Conservation (phyloP, 1,140 invertebrate genomes). For the Luehdorfia chinensis region DNA sequence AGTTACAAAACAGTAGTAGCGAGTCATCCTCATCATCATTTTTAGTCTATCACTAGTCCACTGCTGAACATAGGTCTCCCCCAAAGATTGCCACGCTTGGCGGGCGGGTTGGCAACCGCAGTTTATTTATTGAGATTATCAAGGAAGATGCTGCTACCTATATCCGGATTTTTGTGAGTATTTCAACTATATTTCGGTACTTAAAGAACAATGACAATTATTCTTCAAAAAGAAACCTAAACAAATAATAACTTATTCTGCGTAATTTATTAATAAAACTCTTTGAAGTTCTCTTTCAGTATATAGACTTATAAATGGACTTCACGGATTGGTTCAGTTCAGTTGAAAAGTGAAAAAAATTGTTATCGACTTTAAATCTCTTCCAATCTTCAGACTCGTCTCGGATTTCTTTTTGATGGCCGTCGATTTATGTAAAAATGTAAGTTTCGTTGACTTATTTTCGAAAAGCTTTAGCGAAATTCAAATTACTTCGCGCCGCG, state of each 20-base stretch:
- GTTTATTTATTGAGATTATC: too few relatives aligned
- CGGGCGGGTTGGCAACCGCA: too few relatives aligned
- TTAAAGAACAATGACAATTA: too few relatives aligned
- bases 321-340: conserved; percentile 21
- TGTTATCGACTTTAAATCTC: conserved; percentile 40
- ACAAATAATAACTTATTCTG: conserved; percentile 5
- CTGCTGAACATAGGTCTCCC: too few relatives aligned
- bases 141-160: too few relatives aligned
- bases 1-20: too few relatives aligned
- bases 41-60: too few relatives aligned
- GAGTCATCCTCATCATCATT: too few relatives aligned
- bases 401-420: conserved; percentile 40
- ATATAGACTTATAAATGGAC: conserved; percentile 17
- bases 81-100: too few relatives aligned
- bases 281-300: conserved; percentile 12
- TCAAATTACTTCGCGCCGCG: conserved; percentile 33
- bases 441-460: conserved; percentile 37
- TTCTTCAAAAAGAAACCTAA: too few relatives aligned
- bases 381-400: conserved; percentile 41
- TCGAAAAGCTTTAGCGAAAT: conserved; percentile 28
- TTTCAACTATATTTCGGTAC: too few relatives aligned
- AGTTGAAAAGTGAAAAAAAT: conserved; percentile 39
- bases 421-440: conserved; percentile 48
- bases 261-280: conserved; percentile 17
- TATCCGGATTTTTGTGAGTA: too few relatives aligned